Percentiles rank a stretch among this genome's conserved stretches.
Evolutionary conservation across 2,888 invertebrate species (phyloP).

Genomic region (Polydrusus pterygomalis): DNA sequence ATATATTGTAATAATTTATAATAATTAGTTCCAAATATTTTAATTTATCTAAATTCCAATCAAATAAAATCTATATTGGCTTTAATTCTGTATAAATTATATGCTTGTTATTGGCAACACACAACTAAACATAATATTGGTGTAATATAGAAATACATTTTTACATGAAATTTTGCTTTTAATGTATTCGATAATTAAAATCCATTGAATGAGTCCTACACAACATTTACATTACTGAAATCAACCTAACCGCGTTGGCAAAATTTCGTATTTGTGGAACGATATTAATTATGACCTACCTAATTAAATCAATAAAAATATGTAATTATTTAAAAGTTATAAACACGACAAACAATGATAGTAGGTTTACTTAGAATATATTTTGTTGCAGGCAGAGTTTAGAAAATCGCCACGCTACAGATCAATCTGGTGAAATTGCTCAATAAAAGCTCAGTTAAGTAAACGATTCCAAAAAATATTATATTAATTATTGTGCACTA

Average conservation of each 20-base stretch:
- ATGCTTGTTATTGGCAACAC: not conserved
- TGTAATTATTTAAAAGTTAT: no score
- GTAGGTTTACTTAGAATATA: no score
- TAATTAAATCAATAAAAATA: slow-evolving; percentile 30
- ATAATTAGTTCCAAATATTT: slow-evolving; percentile 18
- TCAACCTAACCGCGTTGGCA: slow-evolving; percentile 15
- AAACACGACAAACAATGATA: no score
- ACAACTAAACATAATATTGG: slow-evolving; percentile 11
- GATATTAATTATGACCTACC: slow-evolving; percentile 39
- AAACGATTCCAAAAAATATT: no score
- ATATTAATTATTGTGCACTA: no score
- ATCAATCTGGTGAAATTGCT: no score
- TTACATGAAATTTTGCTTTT: slow-evolving; percentile 15
- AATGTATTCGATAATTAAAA: slow-evolving; percentile 6
- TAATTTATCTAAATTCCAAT: not conserved
- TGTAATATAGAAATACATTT: slow-evolving; percentile 5
- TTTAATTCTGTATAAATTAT: slow-evolving; percentile 2
- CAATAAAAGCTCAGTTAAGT: no score
- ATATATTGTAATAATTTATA: slow-evolving; percentile 2
- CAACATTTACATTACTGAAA: slow-evolving; percentile 14
- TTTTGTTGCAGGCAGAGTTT: no score
- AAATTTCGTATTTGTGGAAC: slow-evolving; percentile 31
- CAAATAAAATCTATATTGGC: slow-evolving; percentile 3
- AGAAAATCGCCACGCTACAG: no score
- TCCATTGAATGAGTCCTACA: not conserved